phyloP scores from a whole-genome alignment of 1,140 invertebrate species.

The Drosophila leontia region DNA sequence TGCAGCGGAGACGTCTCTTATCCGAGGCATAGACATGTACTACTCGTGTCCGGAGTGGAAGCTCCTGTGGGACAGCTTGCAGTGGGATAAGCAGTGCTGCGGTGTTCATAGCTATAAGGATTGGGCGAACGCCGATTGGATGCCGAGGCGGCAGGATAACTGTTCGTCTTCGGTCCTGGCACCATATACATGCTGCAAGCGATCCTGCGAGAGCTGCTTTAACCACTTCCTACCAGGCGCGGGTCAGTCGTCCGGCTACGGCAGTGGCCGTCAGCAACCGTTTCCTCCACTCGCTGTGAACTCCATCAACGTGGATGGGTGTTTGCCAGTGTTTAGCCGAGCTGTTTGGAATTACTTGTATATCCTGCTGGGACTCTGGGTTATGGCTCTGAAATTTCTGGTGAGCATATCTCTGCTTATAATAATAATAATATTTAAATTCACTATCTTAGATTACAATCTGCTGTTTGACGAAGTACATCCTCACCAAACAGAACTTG shows the following conservation, averaged over 20 bases:
- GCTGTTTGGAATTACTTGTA: constrained; percentile 57
- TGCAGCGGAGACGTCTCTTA: constrained; percentile 57
- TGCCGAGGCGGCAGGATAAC: constrained; percentile 42
- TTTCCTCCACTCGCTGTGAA: constrained; percentile 54
- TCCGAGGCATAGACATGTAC: constrained; percentile 76
- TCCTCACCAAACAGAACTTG: constrained; percentile 58
- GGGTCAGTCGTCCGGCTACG: not conserved
- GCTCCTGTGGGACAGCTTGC: constrained; percentile 75
- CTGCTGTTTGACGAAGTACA: constrained; percentile 71
- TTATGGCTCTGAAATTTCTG: constrained; percentile 63
- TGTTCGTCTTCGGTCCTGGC: constrained; percentile 42
- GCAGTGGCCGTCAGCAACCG: constrained; percentile 5
- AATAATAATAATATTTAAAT: not conserved
- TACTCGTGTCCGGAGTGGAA: constrained; percentile 80
- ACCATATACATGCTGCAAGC: constrained; percentile 73
- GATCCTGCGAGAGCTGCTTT: constrained; percentile 18
- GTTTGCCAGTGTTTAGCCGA: constrained; percentile 48
- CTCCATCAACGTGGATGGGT: constrained; percentile 64
- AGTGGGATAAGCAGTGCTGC: constrained; percentile 73
- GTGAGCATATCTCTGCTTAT: constrained; percentile 36
- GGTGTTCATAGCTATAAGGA: constrained; percentile 75
- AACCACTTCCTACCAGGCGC: constrained; percentile 23
- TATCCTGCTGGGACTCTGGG: constrained; percentile 47
- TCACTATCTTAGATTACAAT: constrained; percentile 48
- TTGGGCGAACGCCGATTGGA: constrained; percentile 80